Evolutionary conservation across 2,113 vertebrate genomes (phyloP).

Genomic region (Rhipidura dahli): DNA sequence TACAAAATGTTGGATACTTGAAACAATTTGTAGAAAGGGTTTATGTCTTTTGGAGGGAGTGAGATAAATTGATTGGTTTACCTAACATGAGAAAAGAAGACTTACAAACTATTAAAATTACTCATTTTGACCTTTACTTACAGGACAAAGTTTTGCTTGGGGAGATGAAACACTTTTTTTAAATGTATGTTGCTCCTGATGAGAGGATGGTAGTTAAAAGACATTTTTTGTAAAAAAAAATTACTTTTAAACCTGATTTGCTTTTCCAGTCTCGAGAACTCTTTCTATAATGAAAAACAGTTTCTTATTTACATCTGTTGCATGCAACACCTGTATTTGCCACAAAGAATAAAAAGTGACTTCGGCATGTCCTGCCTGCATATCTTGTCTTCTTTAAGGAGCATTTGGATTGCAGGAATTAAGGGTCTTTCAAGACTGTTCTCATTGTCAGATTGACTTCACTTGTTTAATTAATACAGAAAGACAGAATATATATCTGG

Average conservation of each 20-base stretch:
- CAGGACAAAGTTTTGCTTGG: background rate
- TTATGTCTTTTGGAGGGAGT: background rate
- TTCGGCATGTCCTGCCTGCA: background rate
- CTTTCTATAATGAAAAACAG: background rate
- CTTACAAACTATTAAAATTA: background rate
- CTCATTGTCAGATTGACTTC: background rate
- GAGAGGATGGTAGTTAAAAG: background rate
- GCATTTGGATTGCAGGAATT: background rate
- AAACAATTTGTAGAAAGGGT: background rate
- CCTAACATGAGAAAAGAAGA: background rate
- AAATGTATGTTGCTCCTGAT: background rate
- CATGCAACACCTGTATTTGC: rapidly evolving
- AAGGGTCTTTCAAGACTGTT: background rate
- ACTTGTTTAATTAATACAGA: background rate
- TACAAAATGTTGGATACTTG: background rate
- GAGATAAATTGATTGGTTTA: background rate
- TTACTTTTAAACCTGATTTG: background rate
- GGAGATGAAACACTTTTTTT: background rate
- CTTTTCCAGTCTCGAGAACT: background rate
- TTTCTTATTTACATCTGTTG: background rate
- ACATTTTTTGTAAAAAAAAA: background rate
- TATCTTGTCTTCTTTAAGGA: background rate
- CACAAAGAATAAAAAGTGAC: background rate
- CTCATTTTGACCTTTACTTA: background rate
- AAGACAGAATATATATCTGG: background rate